Conservation (phyloP, 2,888 invertebrate species). For the Drosophila rubida region DNA sequence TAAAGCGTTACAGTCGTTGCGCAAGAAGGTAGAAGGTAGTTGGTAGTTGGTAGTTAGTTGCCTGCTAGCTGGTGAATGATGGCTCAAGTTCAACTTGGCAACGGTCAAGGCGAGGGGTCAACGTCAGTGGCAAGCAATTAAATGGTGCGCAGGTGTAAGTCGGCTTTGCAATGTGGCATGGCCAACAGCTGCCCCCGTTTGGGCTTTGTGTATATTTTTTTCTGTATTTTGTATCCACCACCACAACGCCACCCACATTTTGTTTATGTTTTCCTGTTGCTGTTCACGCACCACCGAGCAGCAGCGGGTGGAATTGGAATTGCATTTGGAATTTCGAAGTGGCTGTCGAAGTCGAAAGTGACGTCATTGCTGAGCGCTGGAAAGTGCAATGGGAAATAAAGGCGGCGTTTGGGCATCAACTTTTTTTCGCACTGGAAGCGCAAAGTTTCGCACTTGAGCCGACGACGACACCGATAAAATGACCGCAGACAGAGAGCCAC, state of each 20-base stretch:
- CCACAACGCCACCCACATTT: conserved; percentile 42
- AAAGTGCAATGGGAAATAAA: conserved; percentile 63
- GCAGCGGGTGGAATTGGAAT: conserved; percentile 14
- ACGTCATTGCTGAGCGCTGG: conserved; percentile 61
- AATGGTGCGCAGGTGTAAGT: conserved; percentile 60
- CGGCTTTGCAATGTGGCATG: conserved; percentile 32
- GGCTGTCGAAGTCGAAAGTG: conserved; percentile 72
- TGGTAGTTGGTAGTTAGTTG: conserved; percentile 11
- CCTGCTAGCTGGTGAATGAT: conserved; percentile 6
- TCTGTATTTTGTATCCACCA: conserved; percentile 3
- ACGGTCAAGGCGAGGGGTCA: conserved; percentile 75
- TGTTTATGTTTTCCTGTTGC: conserved; percentile 71
- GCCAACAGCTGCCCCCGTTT: conserved; percentile 47
- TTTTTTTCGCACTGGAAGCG: conserved; percentile 55
- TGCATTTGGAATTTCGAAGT: conserved; percentile 18
- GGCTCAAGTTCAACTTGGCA: conserved; percentile 64
- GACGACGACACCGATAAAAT: conserved; percentile 39
- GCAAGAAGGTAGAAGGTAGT: conserved; percentile 37
- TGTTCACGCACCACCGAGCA: conserved; percentile 32
- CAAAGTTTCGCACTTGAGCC: conserved; percentile 40
- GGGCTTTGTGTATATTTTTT: not conserved
- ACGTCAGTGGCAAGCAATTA: conserved; percentile 32
- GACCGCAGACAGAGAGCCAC: conserved; percentile 63
- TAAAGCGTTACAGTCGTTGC: conserved; percentile 47
- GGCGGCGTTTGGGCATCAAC: conserved; percentile 43